Conservation (phyloP, 2,888 invertebrate species). For the Rhabditoides inermis region DNA sequence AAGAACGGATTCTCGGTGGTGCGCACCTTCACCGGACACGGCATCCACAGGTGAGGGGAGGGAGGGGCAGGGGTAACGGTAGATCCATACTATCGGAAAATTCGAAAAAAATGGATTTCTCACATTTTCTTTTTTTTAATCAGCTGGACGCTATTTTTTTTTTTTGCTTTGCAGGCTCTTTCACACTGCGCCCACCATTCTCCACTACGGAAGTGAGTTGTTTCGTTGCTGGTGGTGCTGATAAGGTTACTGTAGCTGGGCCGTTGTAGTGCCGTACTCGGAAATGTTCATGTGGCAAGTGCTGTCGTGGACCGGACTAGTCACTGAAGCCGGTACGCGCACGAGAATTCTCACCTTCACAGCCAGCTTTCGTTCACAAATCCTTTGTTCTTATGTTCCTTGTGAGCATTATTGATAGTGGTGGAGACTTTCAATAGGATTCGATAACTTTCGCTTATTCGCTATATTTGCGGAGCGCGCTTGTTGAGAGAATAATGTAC, state of each 20-base stretch:
- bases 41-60: slow-evolving; percentile 68
- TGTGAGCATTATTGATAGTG: too few species aligned
- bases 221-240: background rate
- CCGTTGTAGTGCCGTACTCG: slow-evolving; percentile 1
- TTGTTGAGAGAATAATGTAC: too few species aligned
- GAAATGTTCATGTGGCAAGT: slow-evolving; percentile 13
- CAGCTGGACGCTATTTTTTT: background rate
- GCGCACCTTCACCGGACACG: slow-evolving; percentile 93
- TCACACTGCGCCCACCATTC: slow-evolving; percentile 94
- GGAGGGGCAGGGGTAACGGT: background rate
- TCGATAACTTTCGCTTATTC: too few species aligned
- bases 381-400: too few species aligned
- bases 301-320: slow-evolving; percentile 6
- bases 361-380: too few species aligned
- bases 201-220: slow-evolving; percentile 93
- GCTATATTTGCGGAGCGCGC: too few species aligned
- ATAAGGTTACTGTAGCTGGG: background rate
- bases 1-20: slow-evolving; percentile 89
- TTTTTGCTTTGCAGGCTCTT: slow-evolving; percentile 68
- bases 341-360: too few species aligned
- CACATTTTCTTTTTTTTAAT: background rate
- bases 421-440: too few species aligned
- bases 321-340: background rate
- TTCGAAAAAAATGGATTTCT: background rate
- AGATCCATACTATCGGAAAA: background rate